Evolutionary conservation across 2,113 vertebrate genomes (phyloP), one percentile per base, ranked within the genome.

Genomic region (Sisor rabdophorus): DNA sequence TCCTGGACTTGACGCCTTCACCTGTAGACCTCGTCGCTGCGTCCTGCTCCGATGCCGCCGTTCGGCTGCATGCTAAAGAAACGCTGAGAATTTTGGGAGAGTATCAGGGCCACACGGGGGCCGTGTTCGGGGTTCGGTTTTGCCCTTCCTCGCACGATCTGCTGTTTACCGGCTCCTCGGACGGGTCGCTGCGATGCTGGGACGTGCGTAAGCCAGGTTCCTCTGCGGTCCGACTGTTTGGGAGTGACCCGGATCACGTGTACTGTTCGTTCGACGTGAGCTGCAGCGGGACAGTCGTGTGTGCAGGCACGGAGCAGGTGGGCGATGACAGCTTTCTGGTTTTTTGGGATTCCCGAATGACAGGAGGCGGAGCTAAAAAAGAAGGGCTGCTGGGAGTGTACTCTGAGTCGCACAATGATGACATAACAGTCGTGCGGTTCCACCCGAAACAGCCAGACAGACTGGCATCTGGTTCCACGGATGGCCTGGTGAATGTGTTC

Each of bases 401-500:
- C 79, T 95, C 94, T 0, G 96, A 99, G 88, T 95, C 95, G 3
- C 97, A 99, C 82, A 95, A 92, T 22, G 95, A 98, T 81, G 97
- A 99, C 77, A 77, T 99, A 88, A 98, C 96, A 12, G 91, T 92
- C 78, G 91, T 98, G 50, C 61, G 92, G 71, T 99, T 98, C 84
- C 97, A 99, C 81, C 96, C 97, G 4, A 6, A 9, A 0, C 72
- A 93, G 58, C 89, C 91, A 11, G 93, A 93, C 85, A 87, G 93
- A 32, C 40, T 97, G 11, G 89, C 91, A 9, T 94, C 95, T 0
- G 92, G 96, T 48, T 95, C 94, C 52, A 94, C 94, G 0, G 97
- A 99, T 47, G 97, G 97, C 20, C 89, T 99, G 6, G 96, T 98
- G 11, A 99, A 99, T 0, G 91, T 96, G 28, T 98, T 97, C 0